Evolutionary conservation across 2,113 vertebrate species (phyloP).

Genomic region (Caracal caracal): DNA sequence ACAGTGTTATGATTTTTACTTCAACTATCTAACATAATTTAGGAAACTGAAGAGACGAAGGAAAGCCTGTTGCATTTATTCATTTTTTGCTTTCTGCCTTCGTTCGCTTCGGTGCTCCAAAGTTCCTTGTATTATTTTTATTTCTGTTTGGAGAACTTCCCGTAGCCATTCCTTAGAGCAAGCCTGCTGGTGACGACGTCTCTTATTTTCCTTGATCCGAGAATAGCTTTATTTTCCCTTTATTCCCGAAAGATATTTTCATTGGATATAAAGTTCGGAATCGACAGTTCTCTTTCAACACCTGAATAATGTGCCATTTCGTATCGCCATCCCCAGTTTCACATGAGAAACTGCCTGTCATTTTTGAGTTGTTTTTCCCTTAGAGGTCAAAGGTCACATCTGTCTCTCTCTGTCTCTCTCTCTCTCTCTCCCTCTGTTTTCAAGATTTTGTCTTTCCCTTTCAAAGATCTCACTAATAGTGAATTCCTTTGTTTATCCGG

Average conservation of each 20-base stretch:
- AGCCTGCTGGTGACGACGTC: neutral
- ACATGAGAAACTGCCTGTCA: neutral
- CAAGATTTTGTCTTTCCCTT: neutral
- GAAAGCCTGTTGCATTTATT: neutral
- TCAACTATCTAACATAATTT: neutral
- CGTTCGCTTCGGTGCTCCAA: neutral
- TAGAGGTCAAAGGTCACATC: neutral
- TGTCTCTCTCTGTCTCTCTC: neutral
- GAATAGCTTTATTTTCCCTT: neutral
- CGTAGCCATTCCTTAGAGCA: neutral
- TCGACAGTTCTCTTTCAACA: neutral
- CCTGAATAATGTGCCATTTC: neutral
- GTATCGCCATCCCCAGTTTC: neutral
- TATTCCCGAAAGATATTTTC: neutral
- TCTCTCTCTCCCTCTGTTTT: neutral
- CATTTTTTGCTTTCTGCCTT: neutral
- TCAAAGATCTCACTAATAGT: neutral
- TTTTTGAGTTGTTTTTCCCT: neutral
- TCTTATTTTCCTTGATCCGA: neutral
- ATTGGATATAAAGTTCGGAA: neutral
- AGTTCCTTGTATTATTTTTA: neutral
- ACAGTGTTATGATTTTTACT: neutral
- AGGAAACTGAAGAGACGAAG: neutral
- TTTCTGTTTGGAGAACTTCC: neutral
- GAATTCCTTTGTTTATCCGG: neutral